A percentile compares a stretch with the other conserved stretches of the same genome.
phyloP scores from a whole-genome alignment of 2,113 vertebrate species.

The Pristiophorus japonicus region DNA sequence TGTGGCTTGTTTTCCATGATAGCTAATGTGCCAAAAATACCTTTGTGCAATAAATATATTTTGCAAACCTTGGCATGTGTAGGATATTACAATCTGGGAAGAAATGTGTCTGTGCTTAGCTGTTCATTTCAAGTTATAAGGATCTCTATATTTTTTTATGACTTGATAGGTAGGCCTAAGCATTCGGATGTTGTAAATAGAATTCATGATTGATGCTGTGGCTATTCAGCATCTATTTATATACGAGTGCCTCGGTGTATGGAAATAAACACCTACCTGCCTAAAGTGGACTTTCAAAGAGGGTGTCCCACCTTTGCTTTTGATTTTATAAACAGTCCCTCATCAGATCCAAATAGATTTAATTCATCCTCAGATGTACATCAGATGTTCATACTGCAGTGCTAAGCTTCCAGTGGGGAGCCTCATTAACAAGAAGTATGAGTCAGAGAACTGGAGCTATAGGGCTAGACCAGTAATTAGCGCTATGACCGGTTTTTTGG shows the following conservation, averaged over 20 bases:
- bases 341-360: background rate
- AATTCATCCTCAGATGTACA: background rate
- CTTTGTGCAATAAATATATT: background rate
- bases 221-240: background rate
- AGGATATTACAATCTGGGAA: background rate
- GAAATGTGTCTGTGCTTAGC: background rate
- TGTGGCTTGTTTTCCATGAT: background rate
- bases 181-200: background rate
- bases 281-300: background rate
- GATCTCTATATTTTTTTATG: background rate
- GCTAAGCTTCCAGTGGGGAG: background rate
- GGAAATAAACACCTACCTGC: background rate
- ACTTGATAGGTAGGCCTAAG: background rate
- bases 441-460: background rate
- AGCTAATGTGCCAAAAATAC: background rate
- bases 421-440: background rate
- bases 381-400: background rate
- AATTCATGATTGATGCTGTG: background rate
- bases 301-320: background rate
- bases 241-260: background rate
- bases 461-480: no score
- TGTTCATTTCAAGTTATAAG: background rate
- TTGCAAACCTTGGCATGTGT: background rate
- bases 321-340: background rate
- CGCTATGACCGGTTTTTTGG: no score